Evolutionary conservation across 2,113 vertebrate species (phyloP).

Genomic region (Galbula dea): DNA sequence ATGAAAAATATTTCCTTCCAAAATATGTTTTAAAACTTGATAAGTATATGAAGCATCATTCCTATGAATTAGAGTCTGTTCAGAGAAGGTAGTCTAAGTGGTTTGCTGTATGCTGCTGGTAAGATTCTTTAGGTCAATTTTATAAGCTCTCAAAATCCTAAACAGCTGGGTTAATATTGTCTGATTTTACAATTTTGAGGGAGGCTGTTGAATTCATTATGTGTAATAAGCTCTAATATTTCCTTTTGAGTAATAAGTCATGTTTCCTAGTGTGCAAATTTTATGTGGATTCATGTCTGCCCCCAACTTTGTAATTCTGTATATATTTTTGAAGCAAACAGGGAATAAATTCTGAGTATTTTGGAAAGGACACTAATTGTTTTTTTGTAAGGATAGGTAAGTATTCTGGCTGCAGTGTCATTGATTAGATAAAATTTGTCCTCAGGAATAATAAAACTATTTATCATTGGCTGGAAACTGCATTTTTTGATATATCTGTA

Average conservation of each 20-base stretch:
- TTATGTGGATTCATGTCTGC: background rate
- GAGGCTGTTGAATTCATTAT: background rate
- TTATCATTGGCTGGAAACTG: background rate
- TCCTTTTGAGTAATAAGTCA: background rate
- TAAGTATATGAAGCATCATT: background rate
- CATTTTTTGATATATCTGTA: background rate
- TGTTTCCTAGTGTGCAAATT: background rate
- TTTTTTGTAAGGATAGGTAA: background rate
- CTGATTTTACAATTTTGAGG: background rate
- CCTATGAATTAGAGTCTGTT: background rate
- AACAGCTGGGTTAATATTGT: background rate
- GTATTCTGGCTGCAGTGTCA: background rate
- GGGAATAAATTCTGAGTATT: background rate
- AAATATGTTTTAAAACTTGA: background rate
- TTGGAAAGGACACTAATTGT: background rate
- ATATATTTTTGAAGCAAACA: background rate
- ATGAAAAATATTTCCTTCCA: background rate
- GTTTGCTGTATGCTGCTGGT: background rate
- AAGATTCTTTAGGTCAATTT: background rate
- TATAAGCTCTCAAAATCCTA: background rate
- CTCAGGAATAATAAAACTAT: background rate
- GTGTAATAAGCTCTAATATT: background rate
- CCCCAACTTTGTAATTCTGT: fast-evolving
- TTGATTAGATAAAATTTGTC: background rate
- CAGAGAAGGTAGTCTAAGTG: background rate